Evolutionary conservation across 2,797 vertebrate genomes (phyloP).

Genomic region (Hylomyscus alleni): DNA sequence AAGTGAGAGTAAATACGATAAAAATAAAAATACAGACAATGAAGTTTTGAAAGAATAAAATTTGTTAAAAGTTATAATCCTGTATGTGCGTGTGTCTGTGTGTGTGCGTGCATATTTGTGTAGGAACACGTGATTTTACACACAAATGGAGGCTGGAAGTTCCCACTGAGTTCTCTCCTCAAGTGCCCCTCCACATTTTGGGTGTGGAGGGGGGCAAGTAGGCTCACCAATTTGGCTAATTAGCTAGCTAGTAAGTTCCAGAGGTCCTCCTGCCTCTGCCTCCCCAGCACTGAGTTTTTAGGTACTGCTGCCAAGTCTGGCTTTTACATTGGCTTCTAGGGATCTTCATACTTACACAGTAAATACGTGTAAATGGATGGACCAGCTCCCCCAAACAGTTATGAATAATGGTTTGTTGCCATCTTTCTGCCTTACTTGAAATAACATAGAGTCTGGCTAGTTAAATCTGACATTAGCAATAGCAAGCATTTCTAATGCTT

Average conservation of each 20-base stretch:
- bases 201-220: too few relatives aligned
- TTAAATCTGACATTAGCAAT: background rate
- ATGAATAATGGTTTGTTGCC: background rate
- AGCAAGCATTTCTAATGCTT: background rate
- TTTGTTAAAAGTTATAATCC: background rate
- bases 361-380: background rate
- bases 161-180: too few relatives aligned
- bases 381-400: background rate
- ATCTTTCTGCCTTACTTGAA: conserved; percentile 6
- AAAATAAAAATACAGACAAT: background rate
- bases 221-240: background rate
- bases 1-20: background rate
- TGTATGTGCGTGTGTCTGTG: background rate
- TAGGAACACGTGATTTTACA: background rate
- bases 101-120: background rate
- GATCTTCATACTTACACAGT: background rate
- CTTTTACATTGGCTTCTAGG: background rate
- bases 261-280: background rate
- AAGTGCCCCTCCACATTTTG: background rate
- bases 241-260: background rate
- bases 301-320: background rate
- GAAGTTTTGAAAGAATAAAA: background rate
- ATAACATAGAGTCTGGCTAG: background rate
- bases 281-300: background rate
- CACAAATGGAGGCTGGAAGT: background rate